These are phyloP conservation scores for Gasteruption jaculator DNA, from an alignment of 2,888 invertebrate species.

Conservation along the genomic window DNA sequence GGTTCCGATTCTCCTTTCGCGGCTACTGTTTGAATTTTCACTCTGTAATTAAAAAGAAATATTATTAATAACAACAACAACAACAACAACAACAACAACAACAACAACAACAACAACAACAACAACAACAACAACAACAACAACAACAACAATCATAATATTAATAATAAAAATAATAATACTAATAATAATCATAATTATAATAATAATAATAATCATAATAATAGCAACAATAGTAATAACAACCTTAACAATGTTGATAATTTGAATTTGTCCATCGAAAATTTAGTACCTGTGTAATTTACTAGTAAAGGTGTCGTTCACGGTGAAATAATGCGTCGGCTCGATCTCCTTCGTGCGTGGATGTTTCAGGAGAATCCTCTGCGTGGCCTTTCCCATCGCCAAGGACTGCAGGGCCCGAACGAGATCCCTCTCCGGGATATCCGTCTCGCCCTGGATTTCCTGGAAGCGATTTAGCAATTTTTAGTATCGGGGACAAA, in stretches of 20 bases:
- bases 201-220: too few species aligned
- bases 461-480: conserved; percentile 56
- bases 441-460: conserved; percentile 94
- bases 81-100: conserved; percentile 1
- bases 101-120: too few species aligned
- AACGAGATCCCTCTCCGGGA: conserved; percentile 95
- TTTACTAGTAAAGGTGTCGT: conserved; percentile 97
- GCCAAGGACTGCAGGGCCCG: conserved; percentile 95
- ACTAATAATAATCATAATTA: too few species aligned
- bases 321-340: conserved; percentile 87
- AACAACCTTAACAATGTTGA: too few species aligned
- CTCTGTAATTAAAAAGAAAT: conserved; percentile 55
- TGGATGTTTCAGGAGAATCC: conserved; percentile 89
- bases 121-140: too few species aligned
- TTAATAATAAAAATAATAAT: too few species aligned
- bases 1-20: conserved; percentile 98
- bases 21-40: conserved; percentile 91
- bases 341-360: conserved; percentile 97
- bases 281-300: conserved; percentile 79
- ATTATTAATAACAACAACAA: too few species aligned
- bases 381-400: conserved; percentile 95
- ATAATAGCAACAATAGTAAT: too few species aligned
- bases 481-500: neutral
- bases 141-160: too few species aligned
- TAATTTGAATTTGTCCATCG: too few species aligned